Evolutionary conservation across 1,140 invertebrate genomes (phyloP).

Genomic region (Zaprionus inermis): DNA sequence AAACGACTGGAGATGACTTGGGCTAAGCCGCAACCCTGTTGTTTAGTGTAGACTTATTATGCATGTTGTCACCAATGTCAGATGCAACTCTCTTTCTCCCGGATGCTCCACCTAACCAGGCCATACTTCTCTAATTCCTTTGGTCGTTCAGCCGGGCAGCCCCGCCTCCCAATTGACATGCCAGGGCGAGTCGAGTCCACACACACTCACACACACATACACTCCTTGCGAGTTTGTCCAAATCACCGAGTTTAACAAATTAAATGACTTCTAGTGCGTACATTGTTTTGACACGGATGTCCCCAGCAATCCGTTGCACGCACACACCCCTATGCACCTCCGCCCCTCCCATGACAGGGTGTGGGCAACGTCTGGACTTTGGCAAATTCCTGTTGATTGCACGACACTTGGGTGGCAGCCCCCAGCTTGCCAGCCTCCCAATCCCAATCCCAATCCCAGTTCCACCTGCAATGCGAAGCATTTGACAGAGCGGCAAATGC

Average conservation of each 20-base stretch:
- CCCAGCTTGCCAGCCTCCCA: background rate
- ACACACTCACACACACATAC: too few species aligned
- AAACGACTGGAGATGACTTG: background rate
- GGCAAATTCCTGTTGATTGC: constrained; percentile 81
- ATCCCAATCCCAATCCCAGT: background rate
- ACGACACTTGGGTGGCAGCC: constrained; percentile 22
- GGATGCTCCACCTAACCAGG: background rate
- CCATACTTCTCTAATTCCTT: constrained; percentile 7
- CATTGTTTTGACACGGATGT: constrained; percentile 83
- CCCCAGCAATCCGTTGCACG: constrained; percentile 40
- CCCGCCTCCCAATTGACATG: constrained; percentile 13
- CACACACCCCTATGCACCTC: background rate
- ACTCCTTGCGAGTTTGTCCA: constrained; percentile 57
- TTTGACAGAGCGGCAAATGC: constrained; percentile 37
- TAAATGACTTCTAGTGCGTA: constrained; percentile 84
- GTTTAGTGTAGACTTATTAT: constrained; percentile 27
- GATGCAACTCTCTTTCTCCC: constrained; percentile 7
- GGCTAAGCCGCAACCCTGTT: background rate
- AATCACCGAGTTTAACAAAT: constrained; percentile 83
- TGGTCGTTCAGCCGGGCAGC: background rate
- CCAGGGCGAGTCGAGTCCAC: background rate
- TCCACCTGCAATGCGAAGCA: constrained; percentile 57
- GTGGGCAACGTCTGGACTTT: constrained; percentile 61
- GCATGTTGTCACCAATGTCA: constrained; percentile 50
- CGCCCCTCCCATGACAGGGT: background rate